Conservation (phyloP, 2,797 vertebrate species). For the Acrossocheilus wenchowensis region DNA sequence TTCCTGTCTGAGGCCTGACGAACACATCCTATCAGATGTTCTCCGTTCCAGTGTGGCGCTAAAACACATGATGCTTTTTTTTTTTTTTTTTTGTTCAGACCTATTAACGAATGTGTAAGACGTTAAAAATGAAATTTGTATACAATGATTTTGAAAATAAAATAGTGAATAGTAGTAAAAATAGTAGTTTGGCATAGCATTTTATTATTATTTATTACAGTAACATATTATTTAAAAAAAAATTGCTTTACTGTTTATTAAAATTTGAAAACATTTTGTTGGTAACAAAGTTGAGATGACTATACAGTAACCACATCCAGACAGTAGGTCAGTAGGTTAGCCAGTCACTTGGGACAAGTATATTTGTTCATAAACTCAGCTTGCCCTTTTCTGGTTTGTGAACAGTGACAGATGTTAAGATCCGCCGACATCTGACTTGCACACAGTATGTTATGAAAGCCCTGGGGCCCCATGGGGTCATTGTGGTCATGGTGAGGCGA, state of each 20-base stretch:
- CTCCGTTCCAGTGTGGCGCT: not conserved
- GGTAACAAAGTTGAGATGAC: not conserved
- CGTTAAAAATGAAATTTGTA: not conserved
- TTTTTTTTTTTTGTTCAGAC: not conserved
- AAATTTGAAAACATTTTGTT: not conserved
- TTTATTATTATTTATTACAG: not conserved
- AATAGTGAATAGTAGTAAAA: not conserved
- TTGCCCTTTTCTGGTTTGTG: slow-evolving; percentile 33
- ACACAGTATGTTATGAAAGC: slow-evolving; percentile 39
- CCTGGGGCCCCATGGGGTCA: slow-evolving; percentile 36
- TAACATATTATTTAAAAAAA: not conserved
- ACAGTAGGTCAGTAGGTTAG: slow-evolving; percentile 38
- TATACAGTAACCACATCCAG: not conserved
- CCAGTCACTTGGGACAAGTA: not conserved
- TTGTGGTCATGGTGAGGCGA: slow-evolving; percentile 30
- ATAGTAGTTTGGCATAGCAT: too few relatives aligned
- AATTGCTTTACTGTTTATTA: not conserved
- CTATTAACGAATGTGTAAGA: not conserved
- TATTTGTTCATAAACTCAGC: slow-evolving; percentile 41
- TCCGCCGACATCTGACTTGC: slow-evolving; percentile 27
- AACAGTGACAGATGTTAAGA: slow-evolving; percentile 41
- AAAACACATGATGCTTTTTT: not conserved
- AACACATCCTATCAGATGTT: slow-evolving; percentile 24
- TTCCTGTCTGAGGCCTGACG: slow-evolving; percentile 41
- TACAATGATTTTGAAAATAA: not conserved